Evolutionary conservation across 2,113 vertebrate species (phyloP), one percentile per base, ranked within the genome.

Genomic region (Ahaetulla prasina): DNA sequence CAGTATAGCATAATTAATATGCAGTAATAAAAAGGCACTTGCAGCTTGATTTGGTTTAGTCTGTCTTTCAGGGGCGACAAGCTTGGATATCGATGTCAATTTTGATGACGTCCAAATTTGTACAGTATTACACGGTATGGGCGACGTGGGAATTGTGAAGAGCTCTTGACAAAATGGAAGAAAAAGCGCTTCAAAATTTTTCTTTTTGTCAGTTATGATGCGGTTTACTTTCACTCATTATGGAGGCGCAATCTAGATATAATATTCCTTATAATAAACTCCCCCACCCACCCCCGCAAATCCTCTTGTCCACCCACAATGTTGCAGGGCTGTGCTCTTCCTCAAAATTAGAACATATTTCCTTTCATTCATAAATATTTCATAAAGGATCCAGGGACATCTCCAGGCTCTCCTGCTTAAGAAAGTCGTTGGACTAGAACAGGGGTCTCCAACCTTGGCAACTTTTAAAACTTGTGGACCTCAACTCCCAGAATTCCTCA

Each of bases 151-250:
- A 92, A 96, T 98, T 52, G 97, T 99, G 6, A 99, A 98, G 96
- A 98, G 96, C 88, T 99, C 99, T 0, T 0, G 97, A 98, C 55
- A 92, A 97, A 92, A 98, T 99, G 98, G 97, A 92, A 88, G 95
- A 98, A 53, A 97, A 97, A 80, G 98, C 99, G 43, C 96, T 99
- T 84, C 97, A 94, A 95, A 97, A 20, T 18, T 55, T 55, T 23
- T 8, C 8, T 16, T 55, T 55, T 98, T 20, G 91, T 94, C 92
- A 97, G 98, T 88, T 99, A 97, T 1, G 98, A 98, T 5, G 98
- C 98, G 14, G 98, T 99, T 94, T 99, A 98, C 97, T 99, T 99
- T 95, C 99, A 99, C 92, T 98, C 98, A 94, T 99, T 99, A 86
- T 88, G 98, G 94, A 68, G 84, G 0, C 53, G 39, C 55, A 91